Conservation (phyloP, 2,113 vertebrate species). For the Marcusenius ussheri region DNA sequence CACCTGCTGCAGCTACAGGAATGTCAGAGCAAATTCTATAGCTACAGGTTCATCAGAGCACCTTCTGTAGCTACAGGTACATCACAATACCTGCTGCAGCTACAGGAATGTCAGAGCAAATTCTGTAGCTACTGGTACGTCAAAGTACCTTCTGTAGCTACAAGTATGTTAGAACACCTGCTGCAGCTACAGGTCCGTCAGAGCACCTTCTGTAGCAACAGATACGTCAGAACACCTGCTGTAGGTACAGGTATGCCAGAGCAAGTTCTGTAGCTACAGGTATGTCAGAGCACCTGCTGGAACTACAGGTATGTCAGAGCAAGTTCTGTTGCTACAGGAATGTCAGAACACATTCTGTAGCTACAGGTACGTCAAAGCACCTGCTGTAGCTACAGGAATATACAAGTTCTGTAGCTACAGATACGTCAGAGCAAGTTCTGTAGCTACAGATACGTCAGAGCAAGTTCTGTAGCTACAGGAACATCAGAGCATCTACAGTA, state of each 20-base stretch:
- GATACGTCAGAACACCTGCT: neutral
- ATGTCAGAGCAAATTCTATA: neutral
- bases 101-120: no score
- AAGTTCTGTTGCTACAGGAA: slow-evolving; percentile 63
- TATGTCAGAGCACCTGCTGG: slow-evolving; percentile 26
- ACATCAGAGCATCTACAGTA: neutral
- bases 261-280: slow-evolving; percentile 59
- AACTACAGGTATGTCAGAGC: neutral
- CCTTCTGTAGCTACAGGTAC: no score
- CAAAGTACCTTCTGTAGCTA: no score
- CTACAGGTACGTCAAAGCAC: neutral
- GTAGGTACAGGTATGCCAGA: no score
- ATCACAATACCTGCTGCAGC: no score
- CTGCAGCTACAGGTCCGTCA: neutral
- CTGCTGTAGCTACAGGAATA: neutral
- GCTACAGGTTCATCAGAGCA: no score
- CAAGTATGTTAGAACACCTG: neutral
- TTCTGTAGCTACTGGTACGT: slow-evolving; percentile 66
- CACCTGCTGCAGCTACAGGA: neutral
- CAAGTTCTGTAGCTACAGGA: no score
- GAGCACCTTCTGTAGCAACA: neutral
- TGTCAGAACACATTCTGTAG: no score
- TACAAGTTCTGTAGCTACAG: no score
- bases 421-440: no score
- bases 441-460: no score